A percentile compares a stretch with the other conserved stretches of the same genome.
Evolutionary conservation across 2,113 vertebrate genomes (phyloP).

Genomic region (Mystacornis crossleyi): DNA sequence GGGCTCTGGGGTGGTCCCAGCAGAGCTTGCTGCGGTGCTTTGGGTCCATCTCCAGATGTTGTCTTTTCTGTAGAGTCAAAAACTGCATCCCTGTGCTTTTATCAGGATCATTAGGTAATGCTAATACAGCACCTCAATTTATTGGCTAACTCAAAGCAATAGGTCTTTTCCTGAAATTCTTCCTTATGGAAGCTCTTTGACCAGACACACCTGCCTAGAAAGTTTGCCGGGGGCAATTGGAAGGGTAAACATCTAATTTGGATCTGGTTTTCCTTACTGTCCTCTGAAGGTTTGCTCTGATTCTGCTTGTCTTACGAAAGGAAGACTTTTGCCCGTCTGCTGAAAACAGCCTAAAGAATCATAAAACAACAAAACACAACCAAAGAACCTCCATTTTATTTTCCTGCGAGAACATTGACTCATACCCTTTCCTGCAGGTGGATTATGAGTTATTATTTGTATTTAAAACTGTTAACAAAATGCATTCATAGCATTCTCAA

Average conservation of each 20-base stretch:
- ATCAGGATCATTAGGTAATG: background rate
- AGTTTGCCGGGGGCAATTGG: background rate
- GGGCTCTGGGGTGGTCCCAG: background rate
- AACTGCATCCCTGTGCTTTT: background rate
- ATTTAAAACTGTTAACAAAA: background rate
- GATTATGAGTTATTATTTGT: background rate
- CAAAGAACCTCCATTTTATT: background rate
- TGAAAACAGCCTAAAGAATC: background rate
- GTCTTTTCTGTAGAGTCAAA: background rate
- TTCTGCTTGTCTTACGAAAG: background rate
- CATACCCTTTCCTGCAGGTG: accelerated
- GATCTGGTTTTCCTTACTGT: background rate
- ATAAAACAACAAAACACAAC: background rate
- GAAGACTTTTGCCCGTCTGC: background rate
- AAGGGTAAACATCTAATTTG: background rate
- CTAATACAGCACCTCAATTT: background rate
- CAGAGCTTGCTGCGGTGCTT: background rate
- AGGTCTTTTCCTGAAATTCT: background rate
- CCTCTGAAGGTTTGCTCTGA: background rate
- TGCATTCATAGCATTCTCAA: background rate
- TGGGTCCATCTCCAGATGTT: background rate
- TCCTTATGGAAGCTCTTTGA: background rate
- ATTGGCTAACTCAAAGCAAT: background rate
- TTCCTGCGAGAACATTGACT: background rate
- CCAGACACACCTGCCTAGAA: background rate